Evolutionary conservation across 2,888 invertebrate species (phyloP), one percentile per base, ranked within the genome.

Genomic region (Neelides folsomi): DNA sequence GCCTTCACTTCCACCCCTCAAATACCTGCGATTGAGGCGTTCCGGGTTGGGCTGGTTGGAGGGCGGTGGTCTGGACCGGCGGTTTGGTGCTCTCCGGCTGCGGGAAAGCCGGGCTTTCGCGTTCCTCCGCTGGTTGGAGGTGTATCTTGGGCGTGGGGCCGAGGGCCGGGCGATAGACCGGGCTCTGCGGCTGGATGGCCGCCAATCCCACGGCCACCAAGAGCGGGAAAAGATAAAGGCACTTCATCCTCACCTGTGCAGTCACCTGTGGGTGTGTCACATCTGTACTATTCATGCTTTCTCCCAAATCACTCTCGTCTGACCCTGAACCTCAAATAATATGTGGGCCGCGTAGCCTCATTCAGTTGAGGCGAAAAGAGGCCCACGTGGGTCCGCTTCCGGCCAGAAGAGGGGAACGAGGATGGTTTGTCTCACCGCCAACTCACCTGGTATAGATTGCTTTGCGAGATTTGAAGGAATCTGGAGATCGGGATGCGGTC

Each of bases 41-140:
- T 18, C 15, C 34, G 8, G 42, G 35, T n/a, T 38, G 13, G 40
- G 40, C 12, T 19, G 34, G 18, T 13, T 18, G 10, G 13, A 2
- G 10, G 2, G 15, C 19, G 13, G 1, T 12, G 2, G 15, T 15
- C 7, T 37, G 41, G n/a, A 20, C 27, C 6, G 48, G 40, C 6
- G 40, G 36, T 10, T 40, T 18, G 9, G 13, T 27, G 13, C 40
- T 27, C 18, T 34, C 45, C 27, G 35, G 9, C 34, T 27, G n/a
- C 16, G 38, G 44, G 27, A 46, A 53, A 10, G 42, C 52, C 20
- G 27, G 49, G 37, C 55, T 50, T 35, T 58, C 58, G 4, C 58
- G 51, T 40, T 58, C 54, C 34, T 58, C 55, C 12, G 58, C 58
- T 3, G 27, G 7, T 5, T 27, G 27, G 27, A 27, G 27, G 27